These are phyloP conservation scores for Alectoris magna DNA, from an alignment of 2,797 vertebrate species.

Conservation along the genomic window DNA sequence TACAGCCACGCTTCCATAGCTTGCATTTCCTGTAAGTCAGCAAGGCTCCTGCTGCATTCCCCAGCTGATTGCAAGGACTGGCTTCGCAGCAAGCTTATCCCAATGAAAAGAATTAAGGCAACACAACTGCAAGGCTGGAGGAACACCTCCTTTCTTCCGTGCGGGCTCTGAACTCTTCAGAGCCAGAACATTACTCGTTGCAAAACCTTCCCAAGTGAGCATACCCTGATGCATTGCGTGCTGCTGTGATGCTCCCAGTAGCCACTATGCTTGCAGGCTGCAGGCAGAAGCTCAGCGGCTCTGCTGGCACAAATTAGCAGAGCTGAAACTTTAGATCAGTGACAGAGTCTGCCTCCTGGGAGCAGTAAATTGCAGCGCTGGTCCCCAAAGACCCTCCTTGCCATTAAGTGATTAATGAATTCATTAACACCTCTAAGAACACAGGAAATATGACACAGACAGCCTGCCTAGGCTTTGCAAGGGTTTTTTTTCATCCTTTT, in stretches of 20 bases:
- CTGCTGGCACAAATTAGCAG: conserved; percentile 42
- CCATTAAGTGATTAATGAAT: conserved; percentile 84
- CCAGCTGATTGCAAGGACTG: neutral
- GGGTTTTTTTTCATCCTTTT: neutral
- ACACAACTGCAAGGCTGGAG: fast-evolving
- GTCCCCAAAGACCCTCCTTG: conserved; percentile 76
- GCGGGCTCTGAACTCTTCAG: neutral
- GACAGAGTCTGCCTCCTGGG: conserved; percentile 70
- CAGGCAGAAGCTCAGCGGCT: conserved; percentile 30
- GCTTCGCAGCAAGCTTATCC: neutral
- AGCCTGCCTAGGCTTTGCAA: conserved; percentile 68
- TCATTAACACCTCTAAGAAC: conserved; percentile 80
- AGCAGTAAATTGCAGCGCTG: conserved; percentile 60
- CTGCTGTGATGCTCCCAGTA: fast-evolving
- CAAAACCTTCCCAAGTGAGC: neutral
- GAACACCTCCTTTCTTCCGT: neutral
- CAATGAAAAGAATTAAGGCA: neutral
- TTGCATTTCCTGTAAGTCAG: neutral
- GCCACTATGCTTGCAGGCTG: neutral
- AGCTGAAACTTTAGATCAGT: conserved; percentile 60
- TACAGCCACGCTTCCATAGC: neutral
- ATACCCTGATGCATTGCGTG: fast-evolving
- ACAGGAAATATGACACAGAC: conserved; percentile 69
- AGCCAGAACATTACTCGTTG: neutral
- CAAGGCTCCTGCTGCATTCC: fast-evolving